A percentile compares a stretch with the other conserved stretches of the same genome.
Conservation (phyloP, 2,888 invertebrate species). For the Philopedon plagiatum region DNA sequence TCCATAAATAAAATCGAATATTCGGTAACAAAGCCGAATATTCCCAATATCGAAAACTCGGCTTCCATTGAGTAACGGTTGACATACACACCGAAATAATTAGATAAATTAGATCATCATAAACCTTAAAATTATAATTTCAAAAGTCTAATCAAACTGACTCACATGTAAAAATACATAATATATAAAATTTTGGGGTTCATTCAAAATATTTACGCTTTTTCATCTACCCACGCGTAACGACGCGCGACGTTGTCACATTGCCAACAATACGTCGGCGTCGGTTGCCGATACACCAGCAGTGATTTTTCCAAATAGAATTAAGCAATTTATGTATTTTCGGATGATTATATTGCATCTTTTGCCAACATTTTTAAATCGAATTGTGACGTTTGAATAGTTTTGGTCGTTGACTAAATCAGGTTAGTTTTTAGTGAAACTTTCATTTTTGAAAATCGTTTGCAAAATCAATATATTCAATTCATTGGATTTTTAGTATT, state of each 20-base stretch:
- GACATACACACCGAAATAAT: not conserved
- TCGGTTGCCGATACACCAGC: slow-evolving; percentile 33
- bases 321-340: slow-evolving; percentile 24
- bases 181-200: slow-evolving; percentile 18
- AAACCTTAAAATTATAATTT: not conserved
- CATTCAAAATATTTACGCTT: slow-evolving; percentile 41
- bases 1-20: no score
- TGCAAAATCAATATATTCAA: no score
- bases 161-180: slow-evolving; percentile 38
- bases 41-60: no score
- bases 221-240: slow-evolving; percentile 26
- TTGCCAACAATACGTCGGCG: slow-evolving; percentile 46
- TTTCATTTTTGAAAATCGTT: no score
- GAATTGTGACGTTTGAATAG: slow-evolving; percentile 12
- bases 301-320: slow-evolving; percentile 31
- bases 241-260: slow-evolving; percentile 26
- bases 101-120: not conserved
- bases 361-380: slow-evolving; percentile 24
- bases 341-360: slow-evolving; percentile 23
- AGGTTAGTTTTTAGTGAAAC: no score
- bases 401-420: not conserved
- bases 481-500: no score
- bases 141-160: not conserved
- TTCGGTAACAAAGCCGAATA: no score
- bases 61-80: no score